Percentiles rank a stretch among this genome's conserved stretches.
Evolutionary conservation across 2,113 vertebrate species (phyloP).

Genomic region (Podocnemis expansa): DNA sequence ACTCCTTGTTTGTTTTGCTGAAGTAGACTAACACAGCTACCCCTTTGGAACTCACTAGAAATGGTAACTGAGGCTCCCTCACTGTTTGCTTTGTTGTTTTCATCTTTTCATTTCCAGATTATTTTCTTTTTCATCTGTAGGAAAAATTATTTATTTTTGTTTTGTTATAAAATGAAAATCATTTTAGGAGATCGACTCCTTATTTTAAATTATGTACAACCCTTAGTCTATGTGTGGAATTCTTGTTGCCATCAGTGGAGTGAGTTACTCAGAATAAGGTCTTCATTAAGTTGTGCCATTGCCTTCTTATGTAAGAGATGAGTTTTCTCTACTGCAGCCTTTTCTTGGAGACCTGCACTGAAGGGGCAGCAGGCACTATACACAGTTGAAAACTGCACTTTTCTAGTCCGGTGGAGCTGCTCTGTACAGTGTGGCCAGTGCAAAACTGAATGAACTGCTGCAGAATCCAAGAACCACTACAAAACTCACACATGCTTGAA

Average conservation of each 20-base stretch:
- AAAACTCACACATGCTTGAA: neutral
- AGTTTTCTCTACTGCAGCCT: neutral
- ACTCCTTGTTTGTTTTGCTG: too few relatives aligned
- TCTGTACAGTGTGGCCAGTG: rapidly evolving
- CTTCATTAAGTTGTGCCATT: neutral
- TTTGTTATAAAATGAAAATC: neutral
- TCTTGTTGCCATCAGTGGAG: neutral
- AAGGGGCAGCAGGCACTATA: neutral
- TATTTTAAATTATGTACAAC: neutral
- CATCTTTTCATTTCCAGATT: neutral
- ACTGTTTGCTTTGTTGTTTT: neutral
- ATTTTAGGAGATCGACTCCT: neutral
- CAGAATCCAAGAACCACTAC: neutral
- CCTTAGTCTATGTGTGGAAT: neutral
- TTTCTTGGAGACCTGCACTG: neutral
- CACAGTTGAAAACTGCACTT: neutral
- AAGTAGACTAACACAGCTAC: too few relatives aligned
- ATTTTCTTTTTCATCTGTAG: neutral
- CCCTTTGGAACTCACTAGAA: too few relatives aligned
- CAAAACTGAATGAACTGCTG: neutral
- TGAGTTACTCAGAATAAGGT: neutral
- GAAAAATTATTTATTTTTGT: neutral
- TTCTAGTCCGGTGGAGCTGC: neutral
- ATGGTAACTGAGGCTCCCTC: neutral
- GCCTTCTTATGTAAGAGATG: neutral